Conservation (phyloP, 2,797 vertebrate species). For the Acanthornis magna region DNA sequence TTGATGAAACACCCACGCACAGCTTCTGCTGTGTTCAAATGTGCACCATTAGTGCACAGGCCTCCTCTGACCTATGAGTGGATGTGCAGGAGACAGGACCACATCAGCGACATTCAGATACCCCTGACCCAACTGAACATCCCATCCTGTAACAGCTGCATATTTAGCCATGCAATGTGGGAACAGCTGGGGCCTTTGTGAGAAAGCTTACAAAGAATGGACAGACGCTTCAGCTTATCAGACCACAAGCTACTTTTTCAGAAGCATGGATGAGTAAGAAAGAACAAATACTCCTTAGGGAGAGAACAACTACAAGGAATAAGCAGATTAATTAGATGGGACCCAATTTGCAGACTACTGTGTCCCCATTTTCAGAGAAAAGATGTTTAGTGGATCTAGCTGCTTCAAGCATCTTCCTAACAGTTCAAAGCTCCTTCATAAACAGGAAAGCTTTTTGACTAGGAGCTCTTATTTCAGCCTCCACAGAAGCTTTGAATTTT, state of each 20-base stretch:
- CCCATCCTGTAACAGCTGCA: rapidly evolving
- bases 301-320: not conserved
- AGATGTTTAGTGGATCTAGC: not conserved
- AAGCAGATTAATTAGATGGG: not conserved
- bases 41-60: not conserved
- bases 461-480: not conserved
- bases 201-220: not conserved
- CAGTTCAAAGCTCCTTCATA: not conserved
- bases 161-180: not conserved
- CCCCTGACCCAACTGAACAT: not conserved
- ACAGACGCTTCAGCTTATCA: not conserved
- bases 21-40: not conserved
- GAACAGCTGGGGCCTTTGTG: not conserved
- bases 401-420: not conserved
- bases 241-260: not conserved
- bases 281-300: not conserved
- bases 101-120: not conserved
- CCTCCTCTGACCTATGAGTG: not conserved
- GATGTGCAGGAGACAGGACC: not conserved
- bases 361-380: not conserved
- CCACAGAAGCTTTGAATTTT: not conserved
- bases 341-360: not conserved
- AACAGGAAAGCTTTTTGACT: not conserved
- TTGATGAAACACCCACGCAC: rapidly evolving
- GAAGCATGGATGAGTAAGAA: not conserved